Evolutionary conservation across 2,888 invertebrate species (phyloP), one percentile per base, ranked within the genome.

Genomic region (Temnothorax rugatulus): DNA sequence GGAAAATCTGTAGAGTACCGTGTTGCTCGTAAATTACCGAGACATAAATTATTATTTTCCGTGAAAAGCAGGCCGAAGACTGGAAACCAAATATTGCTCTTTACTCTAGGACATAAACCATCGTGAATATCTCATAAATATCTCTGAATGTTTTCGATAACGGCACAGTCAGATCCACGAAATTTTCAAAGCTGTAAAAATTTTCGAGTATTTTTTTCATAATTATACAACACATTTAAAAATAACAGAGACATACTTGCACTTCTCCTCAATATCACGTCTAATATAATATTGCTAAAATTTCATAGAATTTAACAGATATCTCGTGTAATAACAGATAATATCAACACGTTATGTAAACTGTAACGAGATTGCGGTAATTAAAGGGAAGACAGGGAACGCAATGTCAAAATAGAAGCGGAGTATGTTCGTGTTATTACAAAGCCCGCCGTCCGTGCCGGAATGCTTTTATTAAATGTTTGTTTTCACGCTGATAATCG

Each of bases 1-100:
- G 90, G 90, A 87, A 89, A 90, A 90, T 90, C 88, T 90, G 90
- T 90, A 90, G 90, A 90, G 89, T 89, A 86, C 90, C 90, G 86
- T 86, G 87, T 88, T 86, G 84, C 84, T 81, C 86, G 90, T 90
- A 90, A 90, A 90, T 90, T 90, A 90, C 83, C 59, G 61, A 21
- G 83, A 82, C 81, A 63, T 84, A 85, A 89, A 89, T 85, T 86
- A 90, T 90, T 88, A 85, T 87, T 88, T 68, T 81, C 84, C 68
- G 82, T 85, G 86, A 84, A 87, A 89, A 89, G 82, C 86, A 88
- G 86, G 85, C 82, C 82, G 84, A 84, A 74, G 87, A 90, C 89
- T 86, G 85, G 85, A 86, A 89, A 90, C 86, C 83, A 69, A 90
- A 90, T 87, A 86, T 82, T 83, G 59, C 77, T 74, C 84, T 87